Conservation (phyloP, 2,888 invertebrate genomes). For the Halictus quadricinctus region DNA sequence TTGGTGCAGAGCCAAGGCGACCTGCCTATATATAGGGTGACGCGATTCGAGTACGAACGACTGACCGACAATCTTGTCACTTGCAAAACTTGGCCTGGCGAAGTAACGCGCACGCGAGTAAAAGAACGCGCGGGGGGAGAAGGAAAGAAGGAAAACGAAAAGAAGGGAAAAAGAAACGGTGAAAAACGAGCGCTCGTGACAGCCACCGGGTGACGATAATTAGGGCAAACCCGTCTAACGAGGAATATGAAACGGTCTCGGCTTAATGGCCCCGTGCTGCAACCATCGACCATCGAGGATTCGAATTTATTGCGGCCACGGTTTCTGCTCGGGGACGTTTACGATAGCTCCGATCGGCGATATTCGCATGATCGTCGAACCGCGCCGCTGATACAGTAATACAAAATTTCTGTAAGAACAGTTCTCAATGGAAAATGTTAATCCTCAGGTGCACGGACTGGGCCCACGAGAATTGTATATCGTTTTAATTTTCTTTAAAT, state of each 20-base stretch:
- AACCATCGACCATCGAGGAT: conserved; percentile 1
- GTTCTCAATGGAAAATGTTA: neutral
- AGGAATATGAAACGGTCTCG: conserved; percentile 12
- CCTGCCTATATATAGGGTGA: conserved; percentile 53
- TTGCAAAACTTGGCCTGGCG: conserved; percentile 6
- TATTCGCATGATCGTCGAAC: neutral
- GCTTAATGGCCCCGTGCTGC: conserved; percentile 27
- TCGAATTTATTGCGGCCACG: conserved; percentile 19
- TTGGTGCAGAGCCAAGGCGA: conserved; percentile 46
- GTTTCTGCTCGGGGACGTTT: conserved; percentile 26
- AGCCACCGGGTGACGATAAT: conserved; percentile 19
- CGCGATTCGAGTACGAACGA: conserved; percentile 46
- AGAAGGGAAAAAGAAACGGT: neutral
- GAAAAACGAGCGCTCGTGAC: neutral
- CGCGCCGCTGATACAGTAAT: too few species aligned
- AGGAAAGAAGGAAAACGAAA: neutral
- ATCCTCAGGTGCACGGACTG: neutral
- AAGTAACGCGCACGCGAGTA: neutral
- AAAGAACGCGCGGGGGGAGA: too few species aligned
- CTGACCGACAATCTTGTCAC: conserved; percentile 21
- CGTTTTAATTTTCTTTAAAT: neutral
- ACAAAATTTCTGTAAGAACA: neutral
- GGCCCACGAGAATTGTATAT: neutral
- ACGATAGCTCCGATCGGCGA: conserved; percentile 14
- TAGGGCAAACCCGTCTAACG: conserved; percentile 34